These are phyloP conservation scores for Nemotelus pantherinus DNA, from an alignment of 2,888 invertebrate species.

Conservation along the genomic window DNA sequence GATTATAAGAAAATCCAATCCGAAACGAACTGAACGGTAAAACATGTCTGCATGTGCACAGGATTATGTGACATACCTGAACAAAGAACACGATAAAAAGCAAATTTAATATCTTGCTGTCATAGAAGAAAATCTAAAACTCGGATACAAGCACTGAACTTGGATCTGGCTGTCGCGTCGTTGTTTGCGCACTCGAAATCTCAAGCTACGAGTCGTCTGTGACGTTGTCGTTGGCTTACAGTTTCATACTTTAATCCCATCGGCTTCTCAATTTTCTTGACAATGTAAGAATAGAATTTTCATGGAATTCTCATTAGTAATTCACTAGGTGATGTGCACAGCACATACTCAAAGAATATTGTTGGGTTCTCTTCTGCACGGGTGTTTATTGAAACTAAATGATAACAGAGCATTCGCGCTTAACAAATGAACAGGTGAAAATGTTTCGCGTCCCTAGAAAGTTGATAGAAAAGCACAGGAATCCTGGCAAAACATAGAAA, in stretches of 20 bases:
- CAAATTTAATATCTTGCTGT: not conserved
- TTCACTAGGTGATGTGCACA: conserved; percentile 30
- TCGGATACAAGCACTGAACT: not conserved
- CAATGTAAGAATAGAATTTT: conserved; percentile 8
- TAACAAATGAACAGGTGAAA: not conserved
- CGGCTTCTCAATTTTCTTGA: conserved; percentile 27
- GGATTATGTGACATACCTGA: too few relatives aligned
- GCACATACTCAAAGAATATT: not conserved
- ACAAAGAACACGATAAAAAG: not conserved
- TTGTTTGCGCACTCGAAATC: too few relatives aligned
- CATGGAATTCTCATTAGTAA: conserved; percentile 16
- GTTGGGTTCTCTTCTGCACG: not conserved
- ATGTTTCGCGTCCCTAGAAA: not conserved
- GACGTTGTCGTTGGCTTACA: conserved; percentile 1
- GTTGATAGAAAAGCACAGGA: not conserved
- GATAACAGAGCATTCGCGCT: conserved; percentile 18
- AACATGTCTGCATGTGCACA: too few relatives aligned
- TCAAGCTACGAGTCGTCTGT: not conserved
- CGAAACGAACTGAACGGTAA: too few relatives aligned
- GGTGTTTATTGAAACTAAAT: conserved; percentile 32
- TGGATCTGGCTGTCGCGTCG: not conserved
- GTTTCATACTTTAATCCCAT: conserved; percentile 18
- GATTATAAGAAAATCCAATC: too few relatives aligned
- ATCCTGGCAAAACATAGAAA: too few relatives aligned
- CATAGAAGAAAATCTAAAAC: not conserved